Evolutionary conservation across 2,797 vertebrate genomes (phyloP).

Genomic region (Lophius americanus): DNA sequence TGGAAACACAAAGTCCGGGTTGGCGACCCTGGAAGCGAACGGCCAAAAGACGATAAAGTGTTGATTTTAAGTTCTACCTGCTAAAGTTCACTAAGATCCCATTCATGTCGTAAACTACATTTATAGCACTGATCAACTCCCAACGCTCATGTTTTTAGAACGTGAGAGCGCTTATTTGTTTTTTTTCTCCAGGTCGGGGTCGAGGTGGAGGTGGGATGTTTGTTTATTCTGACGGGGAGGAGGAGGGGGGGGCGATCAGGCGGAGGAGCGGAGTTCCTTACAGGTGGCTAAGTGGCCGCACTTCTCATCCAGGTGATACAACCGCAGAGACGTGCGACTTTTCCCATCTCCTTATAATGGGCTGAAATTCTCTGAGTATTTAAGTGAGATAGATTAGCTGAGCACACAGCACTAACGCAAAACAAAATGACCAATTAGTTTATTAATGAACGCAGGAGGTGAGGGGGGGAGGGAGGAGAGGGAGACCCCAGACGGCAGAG

Average conservation of each 20-base stretch:
- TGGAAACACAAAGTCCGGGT: too few relatives aligned
- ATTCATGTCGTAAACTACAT: too few relatives aligned
- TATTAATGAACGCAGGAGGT: constrained; percentile 59
- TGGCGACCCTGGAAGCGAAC: too few relatives aligned
- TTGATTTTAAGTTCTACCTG: too few relatives aligned
- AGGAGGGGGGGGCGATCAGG: constrained; percentile 8
- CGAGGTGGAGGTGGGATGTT: constrained; percentile 20
- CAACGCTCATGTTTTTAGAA: too few relatives aligned
- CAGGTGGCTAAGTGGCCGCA: constrained; percentile 68
- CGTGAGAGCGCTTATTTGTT: background rate
- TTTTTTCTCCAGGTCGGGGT: background rate
- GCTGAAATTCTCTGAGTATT: constrained; percentile 84
- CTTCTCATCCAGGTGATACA: constrained; percentile 79
- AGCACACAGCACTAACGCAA: constrained; percentile 85
- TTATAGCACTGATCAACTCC: too few relatives aligned
- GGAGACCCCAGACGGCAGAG: background rate
- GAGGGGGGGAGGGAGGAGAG: constrained; percentile 16
- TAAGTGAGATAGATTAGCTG: constrained; percentile 82
- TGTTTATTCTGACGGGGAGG: constrained; percentile 35
- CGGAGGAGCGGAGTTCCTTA: constrained; percentile 1
- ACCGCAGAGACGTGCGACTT: constrained; percentile 81
- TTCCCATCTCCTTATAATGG: constrained; percentile 83
- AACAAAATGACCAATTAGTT: constrained; percentile 80
- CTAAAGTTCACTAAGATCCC: too few relatives aligned
- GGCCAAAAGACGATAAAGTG: too few relatives aligned